phyloP scores from a whole-genome alignment of 2,888 invertebrate species.

The Mylabris sibirica region DNA sequence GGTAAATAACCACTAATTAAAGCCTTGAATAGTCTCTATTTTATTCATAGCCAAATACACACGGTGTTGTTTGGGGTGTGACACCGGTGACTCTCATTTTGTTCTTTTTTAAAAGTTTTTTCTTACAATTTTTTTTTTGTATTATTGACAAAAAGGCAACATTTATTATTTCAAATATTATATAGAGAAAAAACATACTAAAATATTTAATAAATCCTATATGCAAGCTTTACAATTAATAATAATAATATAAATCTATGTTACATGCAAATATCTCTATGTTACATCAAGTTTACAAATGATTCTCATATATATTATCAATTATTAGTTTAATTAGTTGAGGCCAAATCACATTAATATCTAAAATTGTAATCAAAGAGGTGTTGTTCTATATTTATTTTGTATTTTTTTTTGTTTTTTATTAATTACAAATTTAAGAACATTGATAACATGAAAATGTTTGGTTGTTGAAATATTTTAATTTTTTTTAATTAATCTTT shows the following conservation, averaged over 20 bases:
- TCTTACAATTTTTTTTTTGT: not conserved
- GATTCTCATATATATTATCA: slow-evolving; percentile 39
- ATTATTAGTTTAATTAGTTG: slow-evolving; percentile 9
- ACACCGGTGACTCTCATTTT: not conserved
- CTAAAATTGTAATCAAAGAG: slow-evolving; percentile 40
- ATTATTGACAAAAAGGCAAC: slow-evolving; percentile 57
- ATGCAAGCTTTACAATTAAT: slow-evolving; percentile 58
- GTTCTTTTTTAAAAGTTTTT: not conserved
- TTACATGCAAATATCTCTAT: slow-evolving; percentile 56
- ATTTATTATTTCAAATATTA: slow-evolving; percentile 56
- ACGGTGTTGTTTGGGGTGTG: slow-evolving; percentile 5
- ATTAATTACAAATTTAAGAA: slow-evolving; percentile 38
- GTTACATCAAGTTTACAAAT: slow-evolving; percentile 57
- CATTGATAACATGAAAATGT: slow-evolving; percentile 49
- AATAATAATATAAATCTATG: slow-evolving; percentile 43
- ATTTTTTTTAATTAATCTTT: slow-evolving; percentile 13
- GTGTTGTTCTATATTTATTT: not conserved
- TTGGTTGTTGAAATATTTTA: slow-evolving; percentile 11
- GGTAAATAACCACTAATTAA: not conserved
- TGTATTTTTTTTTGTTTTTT: slow-evolving; percentile 23
- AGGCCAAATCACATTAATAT: slow-evolving; percentile 58
- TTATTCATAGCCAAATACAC: slow-evolving; percentile 7
- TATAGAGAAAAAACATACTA: slow-evolving; percentile 56
- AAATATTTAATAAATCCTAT: slow-evolving; percentile 59
- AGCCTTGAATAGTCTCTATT: slow-evolving; percentile 4